Evolutionary conservation across 2,888 invertebrate species (phyloP).

Genomic region (Flabesymbios commensalis): DNA sequence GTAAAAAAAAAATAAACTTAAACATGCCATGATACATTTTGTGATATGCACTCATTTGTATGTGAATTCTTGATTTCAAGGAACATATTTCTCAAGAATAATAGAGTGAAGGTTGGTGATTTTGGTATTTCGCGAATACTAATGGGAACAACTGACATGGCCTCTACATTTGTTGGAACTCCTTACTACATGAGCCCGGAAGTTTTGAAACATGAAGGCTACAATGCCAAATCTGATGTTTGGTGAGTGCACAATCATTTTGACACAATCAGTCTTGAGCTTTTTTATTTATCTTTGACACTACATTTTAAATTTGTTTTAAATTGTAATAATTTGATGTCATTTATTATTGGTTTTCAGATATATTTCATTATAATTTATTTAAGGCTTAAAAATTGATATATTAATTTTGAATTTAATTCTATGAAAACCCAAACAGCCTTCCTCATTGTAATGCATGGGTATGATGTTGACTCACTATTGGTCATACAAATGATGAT

Average conservation of each 20-base stretch:
- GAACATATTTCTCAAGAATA: conserved; percentile 60
- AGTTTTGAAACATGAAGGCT: conserved; percentile 62
- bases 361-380: not conserved
- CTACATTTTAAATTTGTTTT: not conserved
- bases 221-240: conserved; percentile 62
- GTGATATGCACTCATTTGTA: too few species aligned
- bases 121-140: conserved; percentile 62
- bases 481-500: too few species aligned
- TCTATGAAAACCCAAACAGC: not conserved
- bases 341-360: too few species aligned
- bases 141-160: conserved; percentile 60
- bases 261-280: not conserved
- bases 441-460: too few species aligned
- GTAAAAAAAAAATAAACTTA: too few species aligned
- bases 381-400: not conserved
- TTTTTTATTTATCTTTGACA: not conserved
- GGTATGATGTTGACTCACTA: too few species aligned
- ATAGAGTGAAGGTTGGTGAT: conserved; percentile 61
- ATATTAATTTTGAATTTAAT: not conserved
- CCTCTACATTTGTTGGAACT: conserved; percentile 61
- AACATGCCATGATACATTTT: not conserved
- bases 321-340: too few species aligned
- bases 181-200: conserved; percentile 63
- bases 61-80: conserved; percentile 38
- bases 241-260: conserved; percentile 55